Evolutionary conservation across 92 coral and sea anemone genomes (phyloP).

Genomic region (Heliopora coerulea): DNA sequence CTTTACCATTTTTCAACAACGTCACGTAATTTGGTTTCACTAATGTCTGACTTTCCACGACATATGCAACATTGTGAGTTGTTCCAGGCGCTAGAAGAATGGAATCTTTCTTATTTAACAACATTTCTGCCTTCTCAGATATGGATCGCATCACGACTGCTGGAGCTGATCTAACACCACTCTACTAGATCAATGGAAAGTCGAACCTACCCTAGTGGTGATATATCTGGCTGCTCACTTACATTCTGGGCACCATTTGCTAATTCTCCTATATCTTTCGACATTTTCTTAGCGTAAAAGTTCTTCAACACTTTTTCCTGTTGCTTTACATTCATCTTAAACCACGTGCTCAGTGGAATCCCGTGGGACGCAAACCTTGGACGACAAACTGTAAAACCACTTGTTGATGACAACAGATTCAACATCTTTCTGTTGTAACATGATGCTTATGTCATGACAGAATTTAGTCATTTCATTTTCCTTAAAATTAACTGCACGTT

Average conservation of each 20-base stretch:
- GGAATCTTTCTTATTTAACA: conserved; percentile 43
- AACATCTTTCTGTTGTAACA: conserved; percentile 50
- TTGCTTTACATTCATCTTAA: conserved; percentile 48
- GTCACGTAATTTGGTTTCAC: conserved; percentile 48
- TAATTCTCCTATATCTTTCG: not conserved
- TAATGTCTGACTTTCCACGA: conserved; percentile 42
- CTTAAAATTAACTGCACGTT: conserved; percentile 44
- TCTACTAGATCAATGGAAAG: conserved; percentile 9
- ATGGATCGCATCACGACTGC: not conserved
- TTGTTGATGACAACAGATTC: conserved; percentile 54
- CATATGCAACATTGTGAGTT: conserved; percentile 9
- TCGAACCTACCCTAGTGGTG: not conserved
- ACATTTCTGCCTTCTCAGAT: conserved; percentile 25
- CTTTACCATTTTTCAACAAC: conserved; percentile 39
- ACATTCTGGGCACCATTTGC: not conserved
- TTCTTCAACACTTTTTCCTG: conserved; percentile 43
- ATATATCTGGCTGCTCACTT: not conserved
- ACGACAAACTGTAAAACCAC: conserved; percentile 43
- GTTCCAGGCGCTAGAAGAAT: conserved; percentile 46
- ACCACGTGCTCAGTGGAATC: conserved; percentile 47
- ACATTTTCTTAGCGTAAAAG: conserved; percentile 27
- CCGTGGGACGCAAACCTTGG: conserved; percentile 18
- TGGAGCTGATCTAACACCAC: conserved; percentile 6
- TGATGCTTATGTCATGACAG: conserved; percentile 44
- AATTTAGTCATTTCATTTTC: conserved; percentile 49